These are phyloP conservation scores for Rotaria socialis DNA, from an alignment of 2,888 invertebrate genomes.

Conservation along the genomic window DNA sequence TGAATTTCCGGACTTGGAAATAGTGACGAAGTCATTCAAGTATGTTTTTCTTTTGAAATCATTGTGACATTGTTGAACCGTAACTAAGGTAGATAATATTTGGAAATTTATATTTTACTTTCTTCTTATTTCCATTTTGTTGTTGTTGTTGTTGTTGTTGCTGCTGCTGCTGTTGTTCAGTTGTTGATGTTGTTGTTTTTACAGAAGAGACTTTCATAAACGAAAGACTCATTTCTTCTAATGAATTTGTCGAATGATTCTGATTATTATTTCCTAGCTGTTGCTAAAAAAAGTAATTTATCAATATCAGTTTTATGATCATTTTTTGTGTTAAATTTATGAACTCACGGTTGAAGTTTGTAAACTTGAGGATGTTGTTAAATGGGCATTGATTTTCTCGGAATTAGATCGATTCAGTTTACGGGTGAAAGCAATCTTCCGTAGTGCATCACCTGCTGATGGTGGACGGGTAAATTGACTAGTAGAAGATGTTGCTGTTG, in stretches of 20 bases:
- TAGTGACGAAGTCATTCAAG: too few species aligned
- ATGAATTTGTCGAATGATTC: background rate
- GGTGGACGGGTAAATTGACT: background rate
- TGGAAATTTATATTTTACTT: background rate
- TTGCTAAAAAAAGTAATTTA: background rate
- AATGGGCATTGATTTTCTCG: background rate
- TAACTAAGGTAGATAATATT: background rate
- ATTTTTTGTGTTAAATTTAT: background rate
- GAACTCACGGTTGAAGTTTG: background rate
- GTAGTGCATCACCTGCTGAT: background rate
- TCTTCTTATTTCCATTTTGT: slow-evolving; percentile 5
- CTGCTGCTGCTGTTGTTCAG: background rate
- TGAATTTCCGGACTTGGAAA: background rate
- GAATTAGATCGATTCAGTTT: slow-evolving; percentile 28
- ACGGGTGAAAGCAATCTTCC: background rate
- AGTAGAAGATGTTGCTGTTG: background rate
- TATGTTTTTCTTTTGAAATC: too few species aligned
- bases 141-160: background rate
- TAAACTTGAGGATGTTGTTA: background rate
- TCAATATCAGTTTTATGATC: background rate
- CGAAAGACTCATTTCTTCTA: slow-evolving; percentile 23
- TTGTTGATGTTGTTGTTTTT: background rate
- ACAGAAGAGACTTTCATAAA: slow-evolving; percentile 37
- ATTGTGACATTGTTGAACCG: too few species aligned
- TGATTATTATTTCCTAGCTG: background rate